Evolutionary conservation across 2,888 invertebrate genomes (phyloP).

Genomic region (Drosophila melanocephala): DNA sequence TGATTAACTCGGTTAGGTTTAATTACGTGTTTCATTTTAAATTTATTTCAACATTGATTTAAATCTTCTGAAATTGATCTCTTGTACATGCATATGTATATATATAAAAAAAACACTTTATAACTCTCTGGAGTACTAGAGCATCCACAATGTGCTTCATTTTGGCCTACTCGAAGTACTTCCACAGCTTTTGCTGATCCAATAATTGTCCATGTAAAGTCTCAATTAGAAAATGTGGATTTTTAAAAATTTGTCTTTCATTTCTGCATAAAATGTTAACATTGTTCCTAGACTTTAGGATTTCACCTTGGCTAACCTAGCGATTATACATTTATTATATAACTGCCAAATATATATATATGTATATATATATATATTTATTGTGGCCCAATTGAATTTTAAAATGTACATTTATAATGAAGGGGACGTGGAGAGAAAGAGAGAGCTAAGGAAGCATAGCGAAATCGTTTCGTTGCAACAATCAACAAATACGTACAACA

Average conservation of each 20-base stretch:
- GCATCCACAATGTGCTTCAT: constrained; percentile 18
- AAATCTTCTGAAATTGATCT: constrained; percentile 14
- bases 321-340: constrained; percentile 19
- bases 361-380: neutral
- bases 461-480: constrained; percentile 6
- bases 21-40: constrained; percentile 4
- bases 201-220: constrained; percentile 51
- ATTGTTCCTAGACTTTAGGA: constrained; percentile 76
- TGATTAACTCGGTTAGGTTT: constrained; percentile 27
- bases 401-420: constrained; percentile 1
- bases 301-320: constrained; percentile 67
- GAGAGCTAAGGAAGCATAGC: neutral
- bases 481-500: constrained; percentile 27
- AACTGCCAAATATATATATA: constrained; percentile 7
- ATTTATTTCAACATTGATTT: constrained; percentile 4
- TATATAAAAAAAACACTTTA: constrained; percentile 8
- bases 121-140: constrained; percentile 5
- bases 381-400: neutral
- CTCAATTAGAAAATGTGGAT: constrained; percentile 48
- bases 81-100: constrained; percentile 24
- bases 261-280: constrained; percentile 75
- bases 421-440: neutral
- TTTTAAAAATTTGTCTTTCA: constrained; percentile 40
- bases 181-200: constrained; percentile 26
- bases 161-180: constrained; percentile 18